phyloP scores from a whole-genome alignment of 1,140 invertebrate species.

The Thrips palmi region DNA sequence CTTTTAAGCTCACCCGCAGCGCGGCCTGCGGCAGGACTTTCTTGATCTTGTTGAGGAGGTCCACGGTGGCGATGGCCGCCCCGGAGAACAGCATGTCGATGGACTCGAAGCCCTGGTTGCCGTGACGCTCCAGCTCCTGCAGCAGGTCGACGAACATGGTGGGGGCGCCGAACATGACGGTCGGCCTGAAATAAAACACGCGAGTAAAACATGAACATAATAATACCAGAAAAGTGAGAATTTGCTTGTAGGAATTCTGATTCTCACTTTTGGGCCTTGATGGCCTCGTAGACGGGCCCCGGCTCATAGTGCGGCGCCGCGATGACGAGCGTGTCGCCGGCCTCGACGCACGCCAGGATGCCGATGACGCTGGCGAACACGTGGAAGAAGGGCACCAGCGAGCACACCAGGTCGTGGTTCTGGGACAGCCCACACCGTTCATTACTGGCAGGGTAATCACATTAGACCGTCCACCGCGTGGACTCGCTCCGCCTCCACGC shows the following conservation, averaged over 20 bases:
- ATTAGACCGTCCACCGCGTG: too few species aligned
- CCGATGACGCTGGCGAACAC: slow-evolving; percentile 67
- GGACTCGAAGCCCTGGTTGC: slow-evolving; percentile 22
- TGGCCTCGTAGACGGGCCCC: slow-evolving; percentile 38
- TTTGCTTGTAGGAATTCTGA: slow-evolving; percentile 1
- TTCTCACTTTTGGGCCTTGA: slow-evolving; percentile 47
- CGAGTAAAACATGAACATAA: too few species aligned
- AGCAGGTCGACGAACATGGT: slow-evolving; percentile 87
- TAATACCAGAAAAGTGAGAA: too few species aligned
- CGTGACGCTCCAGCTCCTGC: slow-evolving; percentile 2
- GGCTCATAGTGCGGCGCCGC: slow-evolving; percentile 49
- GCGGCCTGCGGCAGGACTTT: too few species aligned
- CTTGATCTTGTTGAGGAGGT: slow-evolving; percentile 44
- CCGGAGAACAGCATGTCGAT: slow-evolving; percentile 52
- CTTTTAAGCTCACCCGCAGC: too few species aligned
- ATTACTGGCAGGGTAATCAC: too few species aligned
- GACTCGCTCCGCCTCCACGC: too few species aligned
- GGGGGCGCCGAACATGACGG: slow-evolving; percentile 73
- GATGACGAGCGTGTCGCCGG: slow-evolving; percentile 50
- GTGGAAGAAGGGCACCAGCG: slow-evolving; percentile 84
- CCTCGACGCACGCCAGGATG: slow-evolving; percentile 34
- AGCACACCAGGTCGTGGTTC: too few species aligned
- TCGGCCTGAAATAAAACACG: slow-evolving; percentile 48
- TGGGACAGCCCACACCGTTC: too few species aligned
- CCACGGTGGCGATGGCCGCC: slow-evolving; percentile 54